Base-by-base conservation (phyloP, 2,888 invertebrate genomes). In the Amphipoea lucens region DNA sequence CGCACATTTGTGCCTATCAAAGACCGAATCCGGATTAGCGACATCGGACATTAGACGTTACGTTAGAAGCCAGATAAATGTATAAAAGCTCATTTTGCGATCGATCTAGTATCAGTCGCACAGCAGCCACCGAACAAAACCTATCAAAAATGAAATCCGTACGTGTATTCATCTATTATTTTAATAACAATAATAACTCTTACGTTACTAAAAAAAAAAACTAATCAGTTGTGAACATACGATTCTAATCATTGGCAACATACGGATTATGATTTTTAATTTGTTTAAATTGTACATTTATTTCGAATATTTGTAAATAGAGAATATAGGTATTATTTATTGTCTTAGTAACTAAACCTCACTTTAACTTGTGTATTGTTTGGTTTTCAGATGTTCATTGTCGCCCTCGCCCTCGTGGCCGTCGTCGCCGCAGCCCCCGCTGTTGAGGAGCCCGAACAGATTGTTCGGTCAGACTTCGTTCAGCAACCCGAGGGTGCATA, bases 331-430 rank as follows among this genome's bases (percentile, higher is more conserved):
- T 68, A 68, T 48, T 68, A 68, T 48, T 48, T 20, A 29, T 20
- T 20, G 20, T 12, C 48, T 48, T 4, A 29, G 29, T 69, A 68
- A 48, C 20, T 20, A 51, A 51, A 48, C 20, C 48, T 74, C 23
- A 40, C 6, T 36, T 57, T 66, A 36, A 63, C n/a, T 20, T 78
- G 12, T 68, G 7, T 68, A 20, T 23, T 23, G 62, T 42, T 62
- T 62, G 48, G 20, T 76, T 79, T 74, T n/a, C 78, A 89, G 90
- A 85, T 89, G 51, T 83, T 88, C 69, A 0, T 88, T 14, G 83
- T 87, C 51, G 78, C 82, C 36, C 80, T 90, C 68, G 90, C 89
- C 74, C 83, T 90, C 14, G 87, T 85, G 86, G 90, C 89, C 42
- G 77, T 82, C 54, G 85, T 81, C 63, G 74, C 71, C 45, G 90